A percentile compares a stretch with the other conserved stretches of the same genome.
Conservation (phyloP, 2,888 invertebrate species). For the Alcis repandata region DNA sequence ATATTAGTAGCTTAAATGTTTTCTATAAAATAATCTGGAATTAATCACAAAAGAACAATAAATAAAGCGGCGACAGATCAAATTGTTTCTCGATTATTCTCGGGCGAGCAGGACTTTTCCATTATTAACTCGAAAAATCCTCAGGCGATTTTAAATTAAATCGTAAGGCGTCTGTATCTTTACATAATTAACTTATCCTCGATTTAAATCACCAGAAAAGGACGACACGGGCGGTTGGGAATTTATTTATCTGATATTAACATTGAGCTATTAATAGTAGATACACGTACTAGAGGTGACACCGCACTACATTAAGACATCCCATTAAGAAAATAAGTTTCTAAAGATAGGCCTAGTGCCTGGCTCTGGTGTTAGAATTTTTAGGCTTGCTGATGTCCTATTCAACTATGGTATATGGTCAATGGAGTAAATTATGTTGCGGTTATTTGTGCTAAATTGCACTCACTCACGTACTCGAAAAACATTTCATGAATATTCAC, state of each 20-base stretch:
- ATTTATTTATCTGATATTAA: slow-evolving; percentile 69
- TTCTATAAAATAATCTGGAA: neutral
- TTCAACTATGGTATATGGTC: too few species aligned
- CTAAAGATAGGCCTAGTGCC: too few species aligned
- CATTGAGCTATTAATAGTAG: neutral
- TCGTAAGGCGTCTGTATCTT: slow-evolving; percentile 68
- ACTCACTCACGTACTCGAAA: too few species aligned
- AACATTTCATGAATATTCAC: too few species aligned
- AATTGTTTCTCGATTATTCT: slow-evolving; percentile 31
- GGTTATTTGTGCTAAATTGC: too few species aligned
- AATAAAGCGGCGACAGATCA: slow-evolving; percentile 37
- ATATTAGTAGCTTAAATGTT: neutral
- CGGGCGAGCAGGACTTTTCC: slow-evolving; percentile 47
- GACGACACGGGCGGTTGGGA: slow-evolving; percentile 60
- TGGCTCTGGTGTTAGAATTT: too few species aligned
- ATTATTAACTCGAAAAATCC: slow-evolving; percentile 66
- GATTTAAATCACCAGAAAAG: slow-evolving; percentile 64
- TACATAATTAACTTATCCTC: slow-evolving; percentile 66
- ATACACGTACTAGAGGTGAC: too few species aligned
- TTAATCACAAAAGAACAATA: slow-evolving; percentile 20
- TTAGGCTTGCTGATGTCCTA: too few species aligned
- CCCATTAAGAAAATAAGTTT: too few species aligned
- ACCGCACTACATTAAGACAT: too few species aligned
- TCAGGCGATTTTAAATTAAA: slow-evolving; percentile 70
- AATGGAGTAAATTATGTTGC: too few species aligned